Percentiles rank a stretch among this genome's conserved stretches.
Conservation (phyloP, 1,140 invertebrate genomes). For the Diorhabda carinulata region DNA sequence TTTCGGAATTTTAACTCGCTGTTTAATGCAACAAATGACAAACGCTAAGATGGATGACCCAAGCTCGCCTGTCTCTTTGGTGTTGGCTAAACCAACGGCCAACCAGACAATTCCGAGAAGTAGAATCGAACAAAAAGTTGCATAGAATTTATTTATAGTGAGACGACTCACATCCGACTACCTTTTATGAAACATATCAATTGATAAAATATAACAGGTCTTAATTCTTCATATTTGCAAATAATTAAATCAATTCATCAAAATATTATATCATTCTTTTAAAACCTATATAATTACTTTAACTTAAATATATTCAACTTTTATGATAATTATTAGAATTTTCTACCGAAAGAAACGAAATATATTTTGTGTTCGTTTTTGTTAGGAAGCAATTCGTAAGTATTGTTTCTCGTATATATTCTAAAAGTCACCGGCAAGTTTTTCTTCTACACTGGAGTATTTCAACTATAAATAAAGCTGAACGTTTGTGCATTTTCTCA, state of each 20-base stretch:
- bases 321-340: background rate
- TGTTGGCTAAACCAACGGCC: background rate
- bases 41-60: constrained; percentile 23
- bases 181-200: background rate
- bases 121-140: too few relatives aligned
- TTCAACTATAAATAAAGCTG: constrained; percentile 27
- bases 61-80: constrained; percentile 3
- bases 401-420: constrained; percentile 26
- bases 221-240: background rate
- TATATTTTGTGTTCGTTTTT: constrained; percentile 7
- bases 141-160: too few relatives aligned
- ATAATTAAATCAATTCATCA: background rate
- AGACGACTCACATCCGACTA: too few relatives aligned
- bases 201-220: background rate
- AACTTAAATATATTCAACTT: background rate
- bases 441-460: constrained; percentile 25
- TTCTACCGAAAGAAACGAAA: too few relatives aligned
- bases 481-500: constrained; percentile 30
- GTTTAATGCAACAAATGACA: constrained; percentile 25
- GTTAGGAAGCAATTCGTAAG: constrained; percentile 28
- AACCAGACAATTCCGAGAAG: too few relatives aligned
- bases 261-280: background rate
- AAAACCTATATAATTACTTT: background rate
- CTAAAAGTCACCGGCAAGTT: constrained; percentile 24
- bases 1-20: constrained; percentile 28